Base-by-base conservation (phyloP, 2,888 invertebrate species). In the Drosophila paramelanica region DNA sequence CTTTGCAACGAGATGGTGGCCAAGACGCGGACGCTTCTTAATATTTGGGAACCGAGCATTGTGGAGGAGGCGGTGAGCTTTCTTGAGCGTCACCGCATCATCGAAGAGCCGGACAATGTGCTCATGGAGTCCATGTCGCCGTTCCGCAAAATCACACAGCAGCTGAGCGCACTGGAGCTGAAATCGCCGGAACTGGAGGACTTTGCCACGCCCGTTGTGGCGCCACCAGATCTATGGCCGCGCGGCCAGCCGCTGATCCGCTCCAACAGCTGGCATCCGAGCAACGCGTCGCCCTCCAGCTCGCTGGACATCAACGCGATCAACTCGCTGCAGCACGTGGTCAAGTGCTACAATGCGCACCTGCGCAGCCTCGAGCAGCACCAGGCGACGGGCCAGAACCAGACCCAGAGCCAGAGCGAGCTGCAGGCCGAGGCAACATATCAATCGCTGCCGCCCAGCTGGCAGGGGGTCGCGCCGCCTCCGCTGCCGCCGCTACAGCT, bases 31-130 rank as follows among this genome's bases (percentile, higher is more conserved):
- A 96, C 96, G 53, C 93, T 98, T 60, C 93, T 97, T 3, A 95
- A 95, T 52, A 94, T 98, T 2, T 98, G 98, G 96, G 97, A 98
- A 90, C 96, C 97, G 0, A 95, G 95, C 8, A 93, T 97, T 39
- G 96, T 98, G 0, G 97, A 98, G 90, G 97, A 98, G 90, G 96
- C 97, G 0, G 93, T 98, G 46, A 95, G 95, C 10, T 96, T 96
- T 84, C 95, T 98, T 49, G 97, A 97, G 81, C 95, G 96, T 91
- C 95, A 96, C 84, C 90, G 92, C 14, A 92, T 92, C 39, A 92
- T 92, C 14, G 92, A 93, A 61, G 92, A 93, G 59, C 92, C 93
- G 85, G 93, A 94, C 91, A 92, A 92, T 70, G 79, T 88, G 45
- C 67, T 91, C 5, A 91, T 91, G 90, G 92, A 95, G 92, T 93